Conservation (phyloP, 2,888 invertebrate species). For the Eupelmus urozonus region DNA sequence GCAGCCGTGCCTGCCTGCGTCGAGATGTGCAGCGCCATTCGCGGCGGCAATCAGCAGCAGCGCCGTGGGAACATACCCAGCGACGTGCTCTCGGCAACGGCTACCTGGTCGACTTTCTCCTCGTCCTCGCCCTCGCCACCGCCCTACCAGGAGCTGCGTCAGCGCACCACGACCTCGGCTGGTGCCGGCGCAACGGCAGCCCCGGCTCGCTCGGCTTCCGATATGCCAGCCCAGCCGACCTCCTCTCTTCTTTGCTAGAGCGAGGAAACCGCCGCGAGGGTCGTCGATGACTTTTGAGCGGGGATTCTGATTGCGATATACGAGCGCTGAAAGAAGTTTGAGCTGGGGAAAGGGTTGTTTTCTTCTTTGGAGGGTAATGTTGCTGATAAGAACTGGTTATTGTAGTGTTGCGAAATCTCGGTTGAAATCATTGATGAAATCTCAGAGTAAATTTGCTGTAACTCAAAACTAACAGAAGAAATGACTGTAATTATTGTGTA, state of each 20-base stretch:
- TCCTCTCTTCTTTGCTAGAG: slow-evolving; percentile 72
- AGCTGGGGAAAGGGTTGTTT: too few relatives aligned
- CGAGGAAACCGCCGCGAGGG: too few relatives aligned
- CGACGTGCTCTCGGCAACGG: slow-evolving; percentile 57
- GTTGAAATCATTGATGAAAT: too few relatives aligned
- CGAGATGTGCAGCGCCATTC: background rate
- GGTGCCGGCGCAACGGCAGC: slow-evolving; percentile 66
- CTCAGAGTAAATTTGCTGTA: too few relatives aligned
- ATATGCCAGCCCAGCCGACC: slow-evolving; percentile 61
- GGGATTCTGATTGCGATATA: too few relatives aligned
- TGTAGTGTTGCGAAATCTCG: too few relatives aligned
- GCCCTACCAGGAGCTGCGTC: slow-evolving; percentile 72
- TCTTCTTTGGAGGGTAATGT: too few relatives aligned
- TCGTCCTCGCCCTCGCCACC: slow-evolving; percentile 74
- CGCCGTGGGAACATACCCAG: background rate
- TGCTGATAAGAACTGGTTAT: too few relatives aligned
- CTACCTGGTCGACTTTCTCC: slow-evolving; percentile 63
- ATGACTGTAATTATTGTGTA: too few relatives aligned
- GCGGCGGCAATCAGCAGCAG: background rate
- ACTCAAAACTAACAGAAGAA: too few relatives aligned
- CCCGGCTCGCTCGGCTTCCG: slow-evolving; percentile 51
- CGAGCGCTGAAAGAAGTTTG: too few relatives aligned
- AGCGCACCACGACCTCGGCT: slow-evolving; percentile 35
- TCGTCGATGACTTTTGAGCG: too few relatives aligned
- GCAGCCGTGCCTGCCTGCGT: background rate